Evolutionary conservation across 2,888 invertebrate genomes (phyloP).

Genomic region (Ischnus inquisitorius): DNA sequence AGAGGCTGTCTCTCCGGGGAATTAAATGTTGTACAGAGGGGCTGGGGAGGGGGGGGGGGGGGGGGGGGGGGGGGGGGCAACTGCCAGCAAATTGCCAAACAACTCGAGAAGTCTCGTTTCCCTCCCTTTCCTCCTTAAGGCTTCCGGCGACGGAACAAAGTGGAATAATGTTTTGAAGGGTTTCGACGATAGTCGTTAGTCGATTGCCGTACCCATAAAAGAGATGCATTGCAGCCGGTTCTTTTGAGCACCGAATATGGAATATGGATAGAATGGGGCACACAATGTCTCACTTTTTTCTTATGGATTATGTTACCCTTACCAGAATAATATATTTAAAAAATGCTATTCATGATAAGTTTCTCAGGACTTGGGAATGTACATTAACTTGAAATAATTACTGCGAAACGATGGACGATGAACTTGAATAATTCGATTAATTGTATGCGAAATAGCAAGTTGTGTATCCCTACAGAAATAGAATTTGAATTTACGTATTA

Average conservation of each 20-base stretch:
- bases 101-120: constrained; percentile 67
- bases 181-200: constrained; percentile 33
- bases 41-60: neutral
- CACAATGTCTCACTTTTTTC: too few species aligned
- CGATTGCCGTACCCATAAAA: constrained; percentile 34
- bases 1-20: constrained; percentile 58
- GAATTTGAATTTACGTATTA: too few species aligned
- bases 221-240: constrained; percentile 18
- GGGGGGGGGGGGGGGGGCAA: constrained; percentile 20
- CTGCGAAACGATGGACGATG: too few species aligned
- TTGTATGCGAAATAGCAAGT: too few species aligned
- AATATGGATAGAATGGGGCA: neutral
- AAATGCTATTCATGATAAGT: too few species aligned
- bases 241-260: neutral
- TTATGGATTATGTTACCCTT: too few species aligned
- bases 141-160: constrained; percentile 23
- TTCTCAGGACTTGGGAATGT: neutral
- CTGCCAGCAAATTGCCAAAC: constrained; percentile 67
- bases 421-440: too few species aligned
- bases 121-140: constrained; percentile 25
- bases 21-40: constrained; percentile 66
- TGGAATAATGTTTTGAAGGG: constrained; percentile 27
- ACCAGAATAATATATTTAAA: too few species aligned
- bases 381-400: too few species aligned
- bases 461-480: too few species aligned